These are phyloP conservation scores for Coracopsis vasa DNA, from an alignment of 2,113 vertebrate genomes.

Conservation along the genomic window DNA sequence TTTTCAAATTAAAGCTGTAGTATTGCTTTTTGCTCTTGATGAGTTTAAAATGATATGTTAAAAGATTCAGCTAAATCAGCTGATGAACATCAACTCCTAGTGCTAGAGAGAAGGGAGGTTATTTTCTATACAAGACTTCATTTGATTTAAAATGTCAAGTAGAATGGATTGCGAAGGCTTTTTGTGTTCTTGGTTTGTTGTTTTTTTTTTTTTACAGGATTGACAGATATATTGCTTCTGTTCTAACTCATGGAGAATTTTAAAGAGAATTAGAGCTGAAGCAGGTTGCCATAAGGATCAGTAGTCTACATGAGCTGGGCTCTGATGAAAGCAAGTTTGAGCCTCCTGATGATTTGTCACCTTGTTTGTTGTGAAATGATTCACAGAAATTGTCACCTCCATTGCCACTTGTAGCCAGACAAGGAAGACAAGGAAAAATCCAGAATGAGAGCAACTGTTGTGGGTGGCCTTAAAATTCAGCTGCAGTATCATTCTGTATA, in stretches of 20 bases:
- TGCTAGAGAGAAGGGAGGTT: background rate
- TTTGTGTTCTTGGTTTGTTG: background rate
- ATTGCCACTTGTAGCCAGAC: background rate
- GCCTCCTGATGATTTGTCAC: background rate
- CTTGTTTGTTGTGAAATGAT: background rate
- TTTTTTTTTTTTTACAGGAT: background rate
- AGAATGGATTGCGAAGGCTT: background rate
- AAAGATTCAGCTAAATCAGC: background rate
- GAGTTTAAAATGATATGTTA: background rate
- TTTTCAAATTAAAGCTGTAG: background rate
- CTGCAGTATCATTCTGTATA: background rate
- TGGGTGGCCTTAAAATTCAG: conserved; percentile 22
- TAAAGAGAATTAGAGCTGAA: background rate
- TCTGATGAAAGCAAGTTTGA: background rate
- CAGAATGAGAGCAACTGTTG: background rate
- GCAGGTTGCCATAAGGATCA: background rate
- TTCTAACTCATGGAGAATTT: background rate
- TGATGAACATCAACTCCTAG: background rate
- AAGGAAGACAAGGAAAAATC: background rate
- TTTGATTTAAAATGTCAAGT: background rate
- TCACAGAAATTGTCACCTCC: background rate
- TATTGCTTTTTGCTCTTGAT: background rate
- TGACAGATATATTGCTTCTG: background rate
- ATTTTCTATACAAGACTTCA: background rate
- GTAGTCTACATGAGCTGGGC: background rate